Conservation (phyloP, 2,888 invertebrate species). For the Microplitis deprimator region DNA sequence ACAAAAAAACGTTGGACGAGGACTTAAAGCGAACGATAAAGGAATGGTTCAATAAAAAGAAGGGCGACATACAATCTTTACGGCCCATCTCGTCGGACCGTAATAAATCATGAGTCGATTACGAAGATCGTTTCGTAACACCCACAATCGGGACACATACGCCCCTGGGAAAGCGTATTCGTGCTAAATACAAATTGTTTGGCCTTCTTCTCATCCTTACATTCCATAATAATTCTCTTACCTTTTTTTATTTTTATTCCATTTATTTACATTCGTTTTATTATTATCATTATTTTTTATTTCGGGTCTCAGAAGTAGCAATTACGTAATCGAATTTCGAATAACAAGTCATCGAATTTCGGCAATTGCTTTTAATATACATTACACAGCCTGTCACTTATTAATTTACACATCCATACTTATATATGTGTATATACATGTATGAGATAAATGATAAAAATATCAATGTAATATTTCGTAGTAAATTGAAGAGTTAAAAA, state of each 20-base stretch:
- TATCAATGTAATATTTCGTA: background rate
- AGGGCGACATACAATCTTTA: conserved; percentile 53
- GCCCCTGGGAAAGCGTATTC: conserved; percentile 40
- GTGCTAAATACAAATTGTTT: conserved; percentile 52
- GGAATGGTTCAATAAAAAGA: conserved; percentile 43
- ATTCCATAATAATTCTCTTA: background rate
- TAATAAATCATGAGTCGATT: conserved; percentile 59
- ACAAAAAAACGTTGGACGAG: background rate
- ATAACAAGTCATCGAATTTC: background rate
- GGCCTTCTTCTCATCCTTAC: conserved; percentile 29
- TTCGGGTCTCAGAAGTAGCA: conserved; percentile 16
- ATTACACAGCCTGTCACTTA: background rate
- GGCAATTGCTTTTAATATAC: background rate
- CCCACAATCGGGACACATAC: conserved; percentile 51
- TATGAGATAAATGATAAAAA: no score
- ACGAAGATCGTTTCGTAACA: conserved; percentile 60
- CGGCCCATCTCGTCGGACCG: conserved; percentile 54
- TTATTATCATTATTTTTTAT: conserved; percentile 13
- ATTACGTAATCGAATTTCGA: conserved; percentile 23
- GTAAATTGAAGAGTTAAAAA: background rate
- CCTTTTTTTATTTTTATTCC: conserved; percentile 13
- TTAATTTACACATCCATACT: background rate
- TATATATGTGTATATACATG: background rate
- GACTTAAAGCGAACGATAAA: background rate
- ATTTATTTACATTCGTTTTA: background rate